These are phyloP conservation scores for Guaruba guarouba DNA, from an alignment of 2,113 vertebrate genomes.

Conservation along the genomic window DNA sequence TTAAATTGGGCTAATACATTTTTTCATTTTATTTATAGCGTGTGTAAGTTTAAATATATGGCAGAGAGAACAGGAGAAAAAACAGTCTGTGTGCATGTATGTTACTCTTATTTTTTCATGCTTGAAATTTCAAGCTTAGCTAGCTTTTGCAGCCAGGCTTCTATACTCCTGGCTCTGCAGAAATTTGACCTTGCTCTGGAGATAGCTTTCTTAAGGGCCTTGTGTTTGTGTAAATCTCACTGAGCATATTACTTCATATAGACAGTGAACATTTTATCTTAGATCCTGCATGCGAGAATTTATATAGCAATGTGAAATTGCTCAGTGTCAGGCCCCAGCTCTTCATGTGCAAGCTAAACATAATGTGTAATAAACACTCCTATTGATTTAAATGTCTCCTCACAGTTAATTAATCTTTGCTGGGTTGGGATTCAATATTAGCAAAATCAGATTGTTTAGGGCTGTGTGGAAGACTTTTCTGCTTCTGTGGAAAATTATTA, in stretches of 20 bases:
- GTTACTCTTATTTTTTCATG: background rate
- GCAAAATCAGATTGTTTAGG: background rate
- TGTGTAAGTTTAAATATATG: background rate
- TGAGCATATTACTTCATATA: background rate
- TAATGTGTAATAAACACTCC: background rate
- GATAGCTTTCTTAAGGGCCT: constrained; percentile 5
- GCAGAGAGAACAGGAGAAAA: background rate
- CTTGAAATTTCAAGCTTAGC: constrained; percentile 6
- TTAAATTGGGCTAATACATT: background rate
- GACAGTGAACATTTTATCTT: background rate
- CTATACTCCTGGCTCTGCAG: constrained; percentile 12
- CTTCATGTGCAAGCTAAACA: background rate
- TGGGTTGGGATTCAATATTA: background rate
- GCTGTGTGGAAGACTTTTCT: background rate
- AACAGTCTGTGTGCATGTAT: background rate
- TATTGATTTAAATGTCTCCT: background rate
- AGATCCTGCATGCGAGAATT: background rate
- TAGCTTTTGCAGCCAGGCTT: background rate
- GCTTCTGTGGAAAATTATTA: background rate
- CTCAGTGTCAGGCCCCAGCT: background rate
- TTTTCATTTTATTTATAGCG: background rate
- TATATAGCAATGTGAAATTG: background rate
- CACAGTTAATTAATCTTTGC: background rate
- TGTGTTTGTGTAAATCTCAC: constrained; percentile 4
- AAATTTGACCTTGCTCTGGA: constrained; percentile 32